Evolutionary conservation across 37 sponge, comb jelly and placozoan species (phyloP).

Genomic region (Cladorhizidae sp.): DNA sequence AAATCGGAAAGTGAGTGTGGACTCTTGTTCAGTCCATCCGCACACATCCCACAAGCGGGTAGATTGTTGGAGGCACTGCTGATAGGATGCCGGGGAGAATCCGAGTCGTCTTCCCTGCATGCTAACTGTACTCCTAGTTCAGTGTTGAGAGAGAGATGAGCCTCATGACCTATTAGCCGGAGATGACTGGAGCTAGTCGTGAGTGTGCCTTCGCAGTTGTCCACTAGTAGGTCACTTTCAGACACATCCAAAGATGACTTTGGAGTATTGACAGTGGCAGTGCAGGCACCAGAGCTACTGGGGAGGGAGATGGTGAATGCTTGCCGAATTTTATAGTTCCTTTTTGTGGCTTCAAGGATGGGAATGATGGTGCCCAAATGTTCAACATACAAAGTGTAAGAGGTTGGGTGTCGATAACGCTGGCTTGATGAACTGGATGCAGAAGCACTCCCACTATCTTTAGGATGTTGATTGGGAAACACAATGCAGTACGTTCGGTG

Average conservation of each 20-base stretch:
- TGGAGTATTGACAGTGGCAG: conserved; percentile 22
- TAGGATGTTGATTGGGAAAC: conserved; percentile 43
- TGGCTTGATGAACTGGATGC: conserved; percentile 11
- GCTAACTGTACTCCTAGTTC: conserved; percentile 66
- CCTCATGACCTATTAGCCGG: conserved; percentile 40
- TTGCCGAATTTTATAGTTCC: conserved; percentile 72
- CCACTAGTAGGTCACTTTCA: conserved; percentile 5
- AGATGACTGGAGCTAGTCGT: conserved; percentile 32
- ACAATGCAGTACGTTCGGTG: conserved; percentile 90
- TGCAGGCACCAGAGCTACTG: not conserved
- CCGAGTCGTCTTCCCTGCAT: conserved; percentile 54
- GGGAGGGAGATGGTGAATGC: conserved; percentile 82
- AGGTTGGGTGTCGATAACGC: conserved; percentile 59
- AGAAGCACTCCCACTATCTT: not conserved
- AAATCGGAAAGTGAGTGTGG: conserved; percentile 1
- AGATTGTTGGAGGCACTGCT: not conserved
- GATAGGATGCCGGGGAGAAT: conserved; percentile 29
- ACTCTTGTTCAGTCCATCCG: not conserved
- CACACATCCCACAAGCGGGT: not conserved
- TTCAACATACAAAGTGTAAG: conserved; percentile 91
- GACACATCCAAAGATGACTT: conserved; percentile 11
- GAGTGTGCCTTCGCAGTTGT: not conserved
- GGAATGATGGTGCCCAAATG: conserved; percentile 86
- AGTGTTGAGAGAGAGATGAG: conserved; percentile 63
- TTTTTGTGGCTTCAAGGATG: conserved; percentile 71